Evolutionary conservation across 2,113 vertebrate species (phyloP), one percentile per base, ranked within the genome.

Genomic region (Jaculus jaculus): DNA sequence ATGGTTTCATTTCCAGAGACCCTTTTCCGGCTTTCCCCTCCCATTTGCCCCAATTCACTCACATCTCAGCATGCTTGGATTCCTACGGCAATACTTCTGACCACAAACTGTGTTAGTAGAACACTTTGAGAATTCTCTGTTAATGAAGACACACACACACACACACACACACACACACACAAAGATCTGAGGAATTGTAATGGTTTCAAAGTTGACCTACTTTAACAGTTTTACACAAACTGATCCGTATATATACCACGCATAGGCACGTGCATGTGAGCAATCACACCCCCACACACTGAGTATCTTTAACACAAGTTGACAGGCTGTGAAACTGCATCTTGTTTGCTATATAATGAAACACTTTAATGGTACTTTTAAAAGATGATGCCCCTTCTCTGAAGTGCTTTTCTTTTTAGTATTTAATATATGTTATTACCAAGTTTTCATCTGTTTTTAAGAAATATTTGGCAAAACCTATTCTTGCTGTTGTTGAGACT

Each of bases 371-470:
- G 66, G 83, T 91, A 77, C 71, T 90, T 61, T 86, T 73, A 93
- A 66, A 88, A 93, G n/a, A 95, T 84, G 92, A 93, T 89, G 80
- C 4, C 13, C 93, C 83, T 85, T 75, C 84, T 95, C 80, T 88
- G 72, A 93, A 83, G n/a, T 32, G 79, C 60, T 92, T 94, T 92
- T 95, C 82, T 75, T 92, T 93, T 94, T 92, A 87, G 89, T 80
- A 80, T 74, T 86, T 94, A 92, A 94, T 93, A 28, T 89, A 89
- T 28, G 47, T 80, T 84, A 84, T 91, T 66, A 95, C 42, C 42
- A 95, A 92, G 17, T 92, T 93, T 90, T 92, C 63, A 92, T 69
- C 58, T 61, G 9, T 72, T 93, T 94, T 89, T 77, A 61, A 92
- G 86, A 94, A 96, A 73, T 95, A 89, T 9, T 93, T 60, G 71